phyloP scores from a whole-genome alignment of 2,113 vertebrate species.

The Puntigrus tetrazona region DNA sequence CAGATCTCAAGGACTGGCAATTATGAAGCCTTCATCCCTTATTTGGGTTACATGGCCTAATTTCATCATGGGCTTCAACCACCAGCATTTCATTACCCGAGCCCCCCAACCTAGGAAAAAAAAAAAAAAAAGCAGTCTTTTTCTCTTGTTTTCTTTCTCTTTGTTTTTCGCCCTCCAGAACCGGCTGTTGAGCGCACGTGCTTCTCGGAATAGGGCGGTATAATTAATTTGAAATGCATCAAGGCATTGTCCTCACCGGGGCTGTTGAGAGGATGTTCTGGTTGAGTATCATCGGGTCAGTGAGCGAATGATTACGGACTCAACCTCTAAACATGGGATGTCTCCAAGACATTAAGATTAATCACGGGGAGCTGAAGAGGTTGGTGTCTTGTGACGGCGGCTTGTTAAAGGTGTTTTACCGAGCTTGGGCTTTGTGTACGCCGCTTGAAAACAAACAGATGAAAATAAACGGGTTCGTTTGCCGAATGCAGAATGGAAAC shows the following conservation, averaged over 20 bases:
- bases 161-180: slow-evolving; percentile 36
- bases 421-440: slow-evolving; percentile 6
- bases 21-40: slow-evolving; percentile 85
- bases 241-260: slow-evolving; percentile 60
- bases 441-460: slow-evolving; percentile 19
- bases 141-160: slow-evolving; percentile 52
- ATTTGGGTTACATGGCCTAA: slow-evolving; percentile 81
- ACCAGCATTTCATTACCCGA: slow-evolving; percentile 73
- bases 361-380: slow-evolving; percentile 61
- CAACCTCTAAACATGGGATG: slow-evolving; percentile 71
- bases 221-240: slow-evolving; percentile 62
- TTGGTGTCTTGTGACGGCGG: slow-evolving; percentile 9
- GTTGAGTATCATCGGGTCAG: slow-evolving; percentile 75
- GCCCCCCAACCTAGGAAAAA: slow-evolving; percentile 49
- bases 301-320: slow-evolving; percentile 78
- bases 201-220: slow-evolving; percentile 42
- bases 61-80: slow-evolving; percentile 71
- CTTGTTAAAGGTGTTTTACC: slow-evolving; percentile 32
- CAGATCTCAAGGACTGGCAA: slow-evolving; percentile 92
- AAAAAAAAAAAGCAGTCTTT: slow-evolving; percentile 34
- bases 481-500: background rate
- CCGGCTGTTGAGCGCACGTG: slow-evolving; percentile 35
- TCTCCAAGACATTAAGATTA: slow-evolving; percentile 74
- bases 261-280: slow-evolving; percentile 54
- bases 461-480: slow-evolving; percentile 14